Evolutionary conservation across 2,888 invertebrate species (phyloP).

Genomic region (Siphlonurus alternatus): DNA sequence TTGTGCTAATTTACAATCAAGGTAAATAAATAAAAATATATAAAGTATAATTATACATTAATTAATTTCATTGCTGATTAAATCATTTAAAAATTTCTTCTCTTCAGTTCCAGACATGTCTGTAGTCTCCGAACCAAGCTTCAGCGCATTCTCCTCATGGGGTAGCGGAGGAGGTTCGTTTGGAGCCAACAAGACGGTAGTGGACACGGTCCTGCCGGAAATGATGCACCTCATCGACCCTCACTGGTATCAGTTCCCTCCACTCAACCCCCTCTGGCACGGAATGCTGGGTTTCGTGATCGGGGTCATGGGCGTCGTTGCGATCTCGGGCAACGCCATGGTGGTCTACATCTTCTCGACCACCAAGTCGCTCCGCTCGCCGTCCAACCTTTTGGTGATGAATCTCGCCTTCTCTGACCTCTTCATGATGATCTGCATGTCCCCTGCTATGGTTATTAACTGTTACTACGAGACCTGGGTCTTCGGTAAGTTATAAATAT

Average conservation of each 20-base stretch:
- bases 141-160: background rate
- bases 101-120: too few relatives aligned
- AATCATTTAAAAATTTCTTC: too few relatives aligned
- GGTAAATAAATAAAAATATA: too few relatives aligned
- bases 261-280: slow-evolving; percentile 80
- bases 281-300: slow-evolving; percentile 64
- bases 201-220: slow-evolving; percentile 60
- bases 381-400: slow-evolving; percentile 78
- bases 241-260: slow-evolving; percentile 61
- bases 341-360: slow-evolving; percentile 54
- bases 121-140: background rate
- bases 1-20: too few relatives aligned
- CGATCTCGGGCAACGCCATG: slow-evolving; percentile 52
- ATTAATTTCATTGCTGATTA: too few relatives aligned
- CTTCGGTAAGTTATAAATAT: slow-evolving; percentile 19
- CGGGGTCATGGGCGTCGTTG: slow-evolving; percentile 50
- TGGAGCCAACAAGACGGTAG: slow-evolving; percentile 54
- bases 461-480: slow-evolving; percentile 62
- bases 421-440: slow-evolving; percentile 71
- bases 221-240: slow-evolving; percentile 60
- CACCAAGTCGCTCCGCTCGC: slow-evolving; percentile 63
- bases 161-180: slow-evolving; percentile 20
- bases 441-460: slow-evolving; percentile 67
- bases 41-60: too few relatives aligned
- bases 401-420: slow-evolving; percentile 87